phyloP scores from a whole-genome alignment of 2,797 vertebrate genomes.

The Lutjanus argentimaculatus region DNA sequence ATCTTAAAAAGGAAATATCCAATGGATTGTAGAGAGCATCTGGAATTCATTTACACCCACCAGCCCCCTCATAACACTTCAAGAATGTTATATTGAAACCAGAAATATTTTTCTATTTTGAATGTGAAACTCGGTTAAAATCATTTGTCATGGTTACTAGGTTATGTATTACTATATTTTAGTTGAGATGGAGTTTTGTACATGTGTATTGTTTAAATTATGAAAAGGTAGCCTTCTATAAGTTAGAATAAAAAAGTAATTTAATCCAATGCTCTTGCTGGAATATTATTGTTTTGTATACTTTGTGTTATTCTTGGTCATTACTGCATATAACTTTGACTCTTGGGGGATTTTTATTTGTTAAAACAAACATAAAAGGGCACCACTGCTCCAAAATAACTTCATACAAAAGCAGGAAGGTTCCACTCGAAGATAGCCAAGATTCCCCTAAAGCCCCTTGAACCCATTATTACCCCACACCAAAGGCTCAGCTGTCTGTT shows the following conservation, averaged over 20 bases:
- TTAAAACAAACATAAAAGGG: constrained; percentile 58
- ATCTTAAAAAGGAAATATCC: constrained; percentile 61
- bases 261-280: constrained; percentile 71
- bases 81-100: constrained; percentile 74
- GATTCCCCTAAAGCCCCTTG: constrained; percentile 61
- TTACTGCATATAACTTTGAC: constrained; percentile 26
- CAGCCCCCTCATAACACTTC: constrained; percentile 64
- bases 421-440: constrained; percentile 68
- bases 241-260: constrained; percentile 83
- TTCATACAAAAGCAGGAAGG: constrained; percentile 71
- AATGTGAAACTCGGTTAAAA: constrained; percentile 79
- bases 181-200: constrained; percentile 81
- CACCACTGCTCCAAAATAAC: constrained; percentile 51
- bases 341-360: constrained; percentile 21
- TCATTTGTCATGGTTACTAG: constrained; percentile 67
- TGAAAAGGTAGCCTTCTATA: constrained; percentile 83
- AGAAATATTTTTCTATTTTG: constrained; percentile 83
- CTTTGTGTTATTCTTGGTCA: constrained; percentile 51
- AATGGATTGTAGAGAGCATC: constrained; percentile 65
- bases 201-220: constrained; percentile 88
- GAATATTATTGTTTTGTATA: constrained; percentile 55
- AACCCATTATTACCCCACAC: constrained; percentile 71
- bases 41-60: constrained; percentile 74
- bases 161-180: constrained; percentile 80
- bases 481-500: constrained; percentile 65